Conservation (phyloP, 2,113 vertebrate genomes). For the Psilopsiagon aymara region DNA sequence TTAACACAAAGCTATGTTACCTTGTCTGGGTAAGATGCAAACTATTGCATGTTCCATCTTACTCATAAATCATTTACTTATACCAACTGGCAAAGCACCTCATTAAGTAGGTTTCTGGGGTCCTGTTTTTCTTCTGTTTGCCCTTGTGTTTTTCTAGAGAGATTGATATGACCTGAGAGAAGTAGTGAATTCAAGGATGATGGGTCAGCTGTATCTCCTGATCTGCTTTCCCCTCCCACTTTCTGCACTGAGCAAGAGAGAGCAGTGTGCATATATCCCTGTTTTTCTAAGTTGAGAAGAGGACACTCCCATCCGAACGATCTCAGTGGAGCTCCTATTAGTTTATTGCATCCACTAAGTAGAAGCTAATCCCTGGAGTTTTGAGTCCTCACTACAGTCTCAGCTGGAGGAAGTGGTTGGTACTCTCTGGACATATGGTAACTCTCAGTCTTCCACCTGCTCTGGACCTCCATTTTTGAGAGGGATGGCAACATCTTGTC, state of each 20-base stretch:
- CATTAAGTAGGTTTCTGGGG: not conserved
- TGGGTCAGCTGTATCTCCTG: not conserved
- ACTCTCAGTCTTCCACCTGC: not conserved
- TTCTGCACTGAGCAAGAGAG: not conserved
- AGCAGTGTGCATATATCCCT: not conserved
- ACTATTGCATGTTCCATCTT: not conserved
- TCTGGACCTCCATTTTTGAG: not conserved
- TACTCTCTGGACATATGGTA: rapidly evolving
- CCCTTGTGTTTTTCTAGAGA: not conserved
- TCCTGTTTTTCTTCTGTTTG: not conserved
- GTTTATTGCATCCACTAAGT: not conserved
- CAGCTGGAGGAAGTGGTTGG: not conserved
- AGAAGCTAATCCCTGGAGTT: not conserved
- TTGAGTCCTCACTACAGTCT: not conserved
- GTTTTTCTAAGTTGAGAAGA: not conserved
- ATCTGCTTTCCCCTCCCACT: not conserved
- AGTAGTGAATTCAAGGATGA: rapidly evolving
- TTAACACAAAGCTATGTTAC: constrained; percentile 26
- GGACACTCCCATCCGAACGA: not conserved
- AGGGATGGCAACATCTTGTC: not conserved
- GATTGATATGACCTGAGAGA: not conserved
- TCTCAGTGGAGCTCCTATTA: not conserved
- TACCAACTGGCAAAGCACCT: not conserved
- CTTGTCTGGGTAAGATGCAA: not conserved
- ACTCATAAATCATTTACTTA: constrained; percentile 40